Evolutionary conservation across 2,797 vertebrate genomes (phyloP).

Genomic region (Pseudopleuronectes americanus): DNA sequence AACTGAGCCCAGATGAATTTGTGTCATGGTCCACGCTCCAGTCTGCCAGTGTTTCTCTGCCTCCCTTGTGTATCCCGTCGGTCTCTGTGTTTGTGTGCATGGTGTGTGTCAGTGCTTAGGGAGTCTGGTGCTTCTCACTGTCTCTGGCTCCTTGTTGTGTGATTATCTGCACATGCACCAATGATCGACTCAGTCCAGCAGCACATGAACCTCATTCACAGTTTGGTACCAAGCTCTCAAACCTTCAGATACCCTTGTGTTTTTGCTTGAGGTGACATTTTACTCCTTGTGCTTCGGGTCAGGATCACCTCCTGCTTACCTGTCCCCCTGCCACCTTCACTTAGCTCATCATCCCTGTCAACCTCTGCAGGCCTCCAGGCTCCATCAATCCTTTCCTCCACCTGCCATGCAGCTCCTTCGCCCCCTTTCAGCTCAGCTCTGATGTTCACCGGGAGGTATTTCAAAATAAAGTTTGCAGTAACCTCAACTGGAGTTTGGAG

Average conservation of each 20-base stretch:
- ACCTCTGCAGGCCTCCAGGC: background rate
- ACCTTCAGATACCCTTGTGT: background rate
- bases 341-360: background rate
- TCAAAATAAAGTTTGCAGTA: too few species aligned
- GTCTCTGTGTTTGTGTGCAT: constrained; percentile 11
- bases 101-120: too few species aligned
- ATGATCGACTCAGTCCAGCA: background rate
- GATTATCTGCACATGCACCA: background rate
- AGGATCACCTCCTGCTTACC: background rate
- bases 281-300: background rate
- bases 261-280: background rate
- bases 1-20: background rate
- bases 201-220: background rate
- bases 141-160: background rate
- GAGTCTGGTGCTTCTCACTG: background rate
- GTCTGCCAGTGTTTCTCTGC: background rate
- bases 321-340: background rate
- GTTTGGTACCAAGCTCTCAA: background rate
- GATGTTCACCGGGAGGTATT: too few species aligned
- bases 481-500: too few species aligned
- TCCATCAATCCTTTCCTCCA: background rate
- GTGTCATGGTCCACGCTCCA: background rate
- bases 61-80: background rate
- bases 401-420: background rate
- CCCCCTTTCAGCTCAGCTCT: background rate